phyloP scores from a whole-genome alignment of 2,888 invertebrate species.

The Smittia sp. region DNA sequence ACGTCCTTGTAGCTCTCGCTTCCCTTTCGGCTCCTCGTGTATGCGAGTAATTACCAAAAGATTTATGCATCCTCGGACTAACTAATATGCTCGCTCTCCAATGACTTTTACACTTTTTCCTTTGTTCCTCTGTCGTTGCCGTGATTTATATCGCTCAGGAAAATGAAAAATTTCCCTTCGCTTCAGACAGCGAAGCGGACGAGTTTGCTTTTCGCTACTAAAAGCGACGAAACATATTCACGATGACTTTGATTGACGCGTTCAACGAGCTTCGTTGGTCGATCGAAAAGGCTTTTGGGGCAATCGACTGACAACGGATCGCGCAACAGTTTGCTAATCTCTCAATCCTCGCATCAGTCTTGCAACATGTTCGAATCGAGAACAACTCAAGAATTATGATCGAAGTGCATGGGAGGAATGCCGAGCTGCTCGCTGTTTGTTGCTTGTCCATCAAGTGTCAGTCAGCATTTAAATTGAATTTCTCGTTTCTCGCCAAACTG shows the following conservation, averaged over 20 bases:
- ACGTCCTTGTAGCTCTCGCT: not conserved
- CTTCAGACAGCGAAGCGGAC: not conserved
- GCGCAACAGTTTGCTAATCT: not conserved
- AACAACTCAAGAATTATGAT: not conserved
- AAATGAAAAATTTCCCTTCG: not conserved
- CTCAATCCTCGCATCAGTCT: not conserved
- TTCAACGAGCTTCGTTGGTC: not conserved
- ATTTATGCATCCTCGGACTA: conserved; percentile 34
- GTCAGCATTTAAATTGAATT: conserved; percentile 37
- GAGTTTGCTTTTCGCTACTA: not conserved
- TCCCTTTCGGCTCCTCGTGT: not conserved
- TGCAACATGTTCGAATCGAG: no score
- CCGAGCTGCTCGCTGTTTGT: not conserved
- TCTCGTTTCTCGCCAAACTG: conserved; percentile 6
- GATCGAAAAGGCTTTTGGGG: no score
- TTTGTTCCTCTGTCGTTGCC: not conserved
- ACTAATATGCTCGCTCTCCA: conserved; percentile 20
- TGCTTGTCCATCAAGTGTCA: conserved; percentile 33
- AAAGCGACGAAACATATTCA: not conserved
- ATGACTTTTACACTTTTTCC: conserved; percentile 26
- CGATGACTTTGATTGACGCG: not conserved
- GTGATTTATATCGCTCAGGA: conserved; percentile 17
- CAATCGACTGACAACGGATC: not conserved
- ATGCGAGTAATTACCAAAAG: conserved; percentile 35
- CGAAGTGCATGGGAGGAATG: conserved; percentile 1